These are phyloP conservation scores for Eulemur coronatus DNA, from an alignment of 2,797 vertebrate genomes.

Conservation along the genomic window DNA sequence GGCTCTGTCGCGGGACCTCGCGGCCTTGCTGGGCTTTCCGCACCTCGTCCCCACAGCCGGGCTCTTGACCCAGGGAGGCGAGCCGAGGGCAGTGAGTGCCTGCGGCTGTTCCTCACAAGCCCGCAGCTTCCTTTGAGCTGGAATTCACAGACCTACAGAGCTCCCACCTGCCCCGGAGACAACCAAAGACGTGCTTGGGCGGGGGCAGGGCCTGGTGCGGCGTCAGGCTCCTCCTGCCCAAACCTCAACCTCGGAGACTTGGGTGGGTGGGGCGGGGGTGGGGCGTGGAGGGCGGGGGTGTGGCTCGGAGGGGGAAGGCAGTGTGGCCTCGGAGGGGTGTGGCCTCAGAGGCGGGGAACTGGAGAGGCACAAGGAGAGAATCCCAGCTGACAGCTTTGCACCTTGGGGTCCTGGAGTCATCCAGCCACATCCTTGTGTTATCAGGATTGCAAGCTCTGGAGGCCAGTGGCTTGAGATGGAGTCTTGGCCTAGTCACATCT, in stretches of 20 bases:
- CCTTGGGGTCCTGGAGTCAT: neutral
- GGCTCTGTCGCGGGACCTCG: no score
- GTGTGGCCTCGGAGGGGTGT: neutral
- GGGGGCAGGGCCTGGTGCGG: neutral
- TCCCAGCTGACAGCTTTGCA: no score
- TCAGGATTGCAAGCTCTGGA: neutral
- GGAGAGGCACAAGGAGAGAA: neutral
- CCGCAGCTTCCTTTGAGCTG: neutral
- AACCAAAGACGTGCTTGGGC: neutral
- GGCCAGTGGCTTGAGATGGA: no score
- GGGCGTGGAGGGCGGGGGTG: neutral
- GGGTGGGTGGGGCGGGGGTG: neutral
- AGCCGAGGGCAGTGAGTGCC: neutral
- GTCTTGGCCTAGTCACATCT: neutral
- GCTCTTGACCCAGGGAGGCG: neutral
- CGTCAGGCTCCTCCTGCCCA: accelerated
- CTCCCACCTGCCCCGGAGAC: neutral
- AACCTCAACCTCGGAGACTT: neutral
- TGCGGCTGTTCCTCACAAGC: neutral
- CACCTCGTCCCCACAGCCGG: neutral
- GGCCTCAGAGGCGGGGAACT: no score
- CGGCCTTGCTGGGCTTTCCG: no score
- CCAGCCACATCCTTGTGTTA: neutral
- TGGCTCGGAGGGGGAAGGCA: neutral
- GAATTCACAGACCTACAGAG: neutral